A percentile compares a stretch with the other conserved stretches of the same genome.
These are phyloP conservation scores for Patiria miniata DNA, from an alignment of 35 echinoderm and acorn worm species.

Conservation along the genomic window DNA sequence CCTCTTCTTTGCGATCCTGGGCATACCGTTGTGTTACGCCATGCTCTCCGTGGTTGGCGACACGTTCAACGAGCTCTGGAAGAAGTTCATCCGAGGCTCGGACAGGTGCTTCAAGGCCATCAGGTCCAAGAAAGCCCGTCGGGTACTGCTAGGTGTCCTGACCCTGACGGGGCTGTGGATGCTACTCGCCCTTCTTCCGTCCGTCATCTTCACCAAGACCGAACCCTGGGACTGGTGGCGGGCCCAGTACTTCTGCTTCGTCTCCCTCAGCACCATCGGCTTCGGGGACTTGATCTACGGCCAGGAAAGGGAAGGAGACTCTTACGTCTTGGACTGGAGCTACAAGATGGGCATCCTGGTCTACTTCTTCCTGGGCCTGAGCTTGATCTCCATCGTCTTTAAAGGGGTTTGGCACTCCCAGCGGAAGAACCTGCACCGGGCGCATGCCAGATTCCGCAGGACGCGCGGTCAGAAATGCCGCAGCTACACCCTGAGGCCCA, in stretches of 20 bases:
- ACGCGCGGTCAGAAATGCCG: not conserved
- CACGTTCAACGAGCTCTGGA: not conserved
- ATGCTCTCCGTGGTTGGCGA: constrained; percentile 27
- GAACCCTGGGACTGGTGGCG: not conserved
- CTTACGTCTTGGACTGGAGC: not conserved
- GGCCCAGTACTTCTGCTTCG: constrained; percentile 3
- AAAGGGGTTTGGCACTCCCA: constrained; percentile 29
- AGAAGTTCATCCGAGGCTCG: not conserved
- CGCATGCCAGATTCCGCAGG: not conserved
- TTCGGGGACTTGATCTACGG: not conserved
- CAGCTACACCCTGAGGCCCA: too few relatives aligned
- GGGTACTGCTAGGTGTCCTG: not conserved
- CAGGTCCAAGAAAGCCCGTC: not conserved
- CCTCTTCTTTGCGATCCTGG: constrained; percentile 44
- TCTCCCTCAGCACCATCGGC: not conserved
- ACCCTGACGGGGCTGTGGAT: not conserved
- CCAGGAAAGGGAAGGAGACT: not conserved
- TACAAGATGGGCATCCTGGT: not conserved
- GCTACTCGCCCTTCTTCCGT: not conserved
- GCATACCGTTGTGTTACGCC: constrained; percentile 33
- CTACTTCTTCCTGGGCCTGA: constrained; percentile 35
- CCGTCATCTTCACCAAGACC: not conserved
- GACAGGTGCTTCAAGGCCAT: not conserved
- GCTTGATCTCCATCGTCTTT: constrained; percentile 36
- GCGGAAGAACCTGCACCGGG: not conserved